Evolutionary conservation across 2,888 invertebrate species (phyloP).

Genomic region (Girardia tigrina): DNA sequence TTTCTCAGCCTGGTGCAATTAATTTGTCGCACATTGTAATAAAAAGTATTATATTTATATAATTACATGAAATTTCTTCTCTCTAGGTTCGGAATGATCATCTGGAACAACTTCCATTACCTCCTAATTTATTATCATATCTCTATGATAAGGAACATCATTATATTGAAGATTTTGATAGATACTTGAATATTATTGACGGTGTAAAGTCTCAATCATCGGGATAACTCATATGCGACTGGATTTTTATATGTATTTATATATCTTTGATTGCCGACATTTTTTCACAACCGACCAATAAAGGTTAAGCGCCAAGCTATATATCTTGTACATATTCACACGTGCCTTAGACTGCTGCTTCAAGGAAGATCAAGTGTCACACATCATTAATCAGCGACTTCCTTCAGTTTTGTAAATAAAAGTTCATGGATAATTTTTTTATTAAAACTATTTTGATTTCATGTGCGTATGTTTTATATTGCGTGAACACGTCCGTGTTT

Average conservation of each 20-base stretch:
- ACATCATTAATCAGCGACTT: no score
- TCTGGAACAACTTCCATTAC: background rate
- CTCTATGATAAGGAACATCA: conserved; percentile 1
- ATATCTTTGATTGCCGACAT: no score
- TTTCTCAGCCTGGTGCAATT: no score
- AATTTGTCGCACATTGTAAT: no score
- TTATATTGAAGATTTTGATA: conserved; percentile 3
- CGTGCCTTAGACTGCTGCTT: background rate
- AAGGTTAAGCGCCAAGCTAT: no score
- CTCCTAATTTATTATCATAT: background rate
- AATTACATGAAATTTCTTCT: no score
- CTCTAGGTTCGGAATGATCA: background rate
- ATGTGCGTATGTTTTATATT: background rate
- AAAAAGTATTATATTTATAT: no score
- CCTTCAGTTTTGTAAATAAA: no score
- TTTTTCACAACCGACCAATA: background rate
- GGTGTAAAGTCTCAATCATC: no score
- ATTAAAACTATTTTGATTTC: background rate
- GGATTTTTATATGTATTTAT: no score
- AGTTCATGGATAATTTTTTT: no score
- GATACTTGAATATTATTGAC: background rate
- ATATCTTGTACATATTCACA: background rate
- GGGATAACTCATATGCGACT: background rate
- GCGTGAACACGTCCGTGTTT: background rate
- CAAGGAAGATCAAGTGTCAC: background rate